Conservation (phyloP, 1,140 invertebrate species). For the Acromyrmex charruanus region DNA sequence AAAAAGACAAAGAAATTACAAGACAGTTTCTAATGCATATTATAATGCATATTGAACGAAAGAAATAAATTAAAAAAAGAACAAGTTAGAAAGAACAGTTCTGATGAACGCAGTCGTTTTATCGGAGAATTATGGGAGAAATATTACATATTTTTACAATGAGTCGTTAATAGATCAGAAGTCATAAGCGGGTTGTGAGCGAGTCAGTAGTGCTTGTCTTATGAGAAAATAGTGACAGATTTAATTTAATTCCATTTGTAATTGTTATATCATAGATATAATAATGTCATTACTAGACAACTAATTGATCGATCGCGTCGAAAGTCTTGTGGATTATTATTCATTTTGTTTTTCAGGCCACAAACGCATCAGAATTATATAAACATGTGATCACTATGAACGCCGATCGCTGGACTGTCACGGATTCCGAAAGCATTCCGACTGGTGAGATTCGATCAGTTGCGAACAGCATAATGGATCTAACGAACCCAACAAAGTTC, state of each 20-base stretch:
- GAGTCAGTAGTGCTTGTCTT: too few species aligned
- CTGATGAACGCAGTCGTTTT: background rate
- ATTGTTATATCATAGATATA: background rate
- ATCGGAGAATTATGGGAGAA: background rate
- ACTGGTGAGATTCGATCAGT: conserved; percentile 91
- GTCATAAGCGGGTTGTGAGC: too few species aligned
- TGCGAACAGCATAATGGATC: conserved; percentile 88
- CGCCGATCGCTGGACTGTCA: conserved; percentile 92
- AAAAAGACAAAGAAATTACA: background rate
- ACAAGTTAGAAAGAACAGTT: background rate
- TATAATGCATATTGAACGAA: background rate
- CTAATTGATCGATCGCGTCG: background rate
- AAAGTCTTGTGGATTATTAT: background rate
- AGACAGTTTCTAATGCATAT: background rate
- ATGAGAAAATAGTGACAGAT: background rate
- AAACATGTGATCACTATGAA: conserved; percentile 92
- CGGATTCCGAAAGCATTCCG: conserved; percentile 91
- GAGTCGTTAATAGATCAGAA: too few species aligned
- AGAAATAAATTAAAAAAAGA: background rate
- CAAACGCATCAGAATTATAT: conserved; percentile 87
- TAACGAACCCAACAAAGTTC: conserved; percentile 86
- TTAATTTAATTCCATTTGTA: background rate
- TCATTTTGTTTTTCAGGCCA: conserved; percentile 81
- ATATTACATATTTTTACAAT: too few species aligned
- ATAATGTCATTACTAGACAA: background rate